phyloP scores from a whole-genome alignment of 2,888 invertebrate genomes.

The Psylliodes chrysocephalus region DNA sequence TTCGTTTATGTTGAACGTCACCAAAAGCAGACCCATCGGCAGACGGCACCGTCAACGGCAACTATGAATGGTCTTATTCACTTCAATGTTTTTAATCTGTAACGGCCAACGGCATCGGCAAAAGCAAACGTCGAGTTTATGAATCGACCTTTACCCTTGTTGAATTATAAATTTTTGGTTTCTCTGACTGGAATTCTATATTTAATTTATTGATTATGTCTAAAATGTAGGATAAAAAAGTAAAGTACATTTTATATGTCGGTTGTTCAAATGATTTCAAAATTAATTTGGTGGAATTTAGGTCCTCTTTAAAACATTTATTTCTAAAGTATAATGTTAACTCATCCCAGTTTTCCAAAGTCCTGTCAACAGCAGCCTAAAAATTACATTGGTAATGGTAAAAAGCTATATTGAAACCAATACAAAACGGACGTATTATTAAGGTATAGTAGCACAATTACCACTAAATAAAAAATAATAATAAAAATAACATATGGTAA shows the following conservation, averaged over 20 bases:
- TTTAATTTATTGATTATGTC: slow-evolving; percentile 22
- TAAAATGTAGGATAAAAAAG: slow-evolving; percentile 23
- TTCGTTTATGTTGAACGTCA: too few relatives aligned
- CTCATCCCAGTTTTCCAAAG: slow-evolving; percentile 17
- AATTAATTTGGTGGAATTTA: slow-evolving; percentile 6
- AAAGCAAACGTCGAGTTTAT: too few relatives aligned
- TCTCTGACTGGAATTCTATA: slow-evolving; percentile 24
- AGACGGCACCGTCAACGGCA: too few relatives aligned
- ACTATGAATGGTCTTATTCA: too few relatives aligned
- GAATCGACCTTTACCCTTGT: slow-evolving; percentile 9
- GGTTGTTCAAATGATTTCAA: slow-evolving; percentile 16
- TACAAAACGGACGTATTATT: too few relatives aligned
- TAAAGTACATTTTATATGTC: slow-evolving; percentile 23
- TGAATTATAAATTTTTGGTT: slow-evolving; percentile 14
- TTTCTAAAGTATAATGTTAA: slow-evolving; percentile 16
- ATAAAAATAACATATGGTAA: too few relatives aligned
- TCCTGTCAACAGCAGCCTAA: slow-evolving; percentile 28
- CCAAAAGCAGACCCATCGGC: too few relatives aligned
- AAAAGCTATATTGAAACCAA: not conserved
- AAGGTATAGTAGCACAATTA: too few relatives aligned
- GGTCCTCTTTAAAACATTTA: slow-evolving; percentile 13
- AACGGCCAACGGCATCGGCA: too few relatives aligned
- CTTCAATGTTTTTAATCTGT: too few relatives aligned
- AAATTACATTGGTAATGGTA: not conserved
- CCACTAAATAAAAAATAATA: too few relatives aligned